phyloP scores from a whole-genome alignment of 2,113 vertebrate genomes.

The Argyrosomus japonicus region DNA sequence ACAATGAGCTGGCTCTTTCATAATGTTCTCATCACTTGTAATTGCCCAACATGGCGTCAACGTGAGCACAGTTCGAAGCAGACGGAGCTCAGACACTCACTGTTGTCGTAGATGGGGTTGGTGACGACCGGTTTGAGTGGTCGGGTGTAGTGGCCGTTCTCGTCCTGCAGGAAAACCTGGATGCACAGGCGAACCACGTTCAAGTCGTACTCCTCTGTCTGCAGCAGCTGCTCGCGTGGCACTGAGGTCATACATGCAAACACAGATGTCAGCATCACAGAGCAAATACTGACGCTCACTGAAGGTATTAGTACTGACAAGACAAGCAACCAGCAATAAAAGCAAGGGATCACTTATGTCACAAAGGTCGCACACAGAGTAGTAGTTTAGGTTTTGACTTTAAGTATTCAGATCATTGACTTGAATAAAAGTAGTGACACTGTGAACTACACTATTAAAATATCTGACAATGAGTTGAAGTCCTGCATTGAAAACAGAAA shows the following conservation, averaged over 20 bases:
- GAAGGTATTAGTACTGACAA: neutral
- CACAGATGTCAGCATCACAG: slow-evolving; percentile 6
- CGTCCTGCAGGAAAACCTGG: slow-evolving; percentile 93
- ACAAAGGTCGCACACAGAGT: no score
- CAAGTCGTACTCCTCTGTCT: slow-evolving; percentile 95
- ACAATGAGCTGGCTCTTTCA: neutral
- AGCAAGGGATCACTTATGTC: neutral
- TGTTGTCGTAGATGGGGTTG: slow-evolving; percentile 98
- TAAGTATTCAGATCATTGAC: neutral
- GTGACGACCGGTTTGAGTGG: slow-evolving; percentile 91
- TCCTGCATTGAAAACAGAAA: neutral
- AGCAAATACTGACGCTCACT: neutral
- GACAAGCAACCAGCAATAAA: neutral
- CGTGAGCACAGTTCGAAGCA: neutral
- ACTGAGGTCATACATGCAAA: slow-evolving; percentile 82
- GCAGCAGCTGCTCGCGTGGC: slow-evolving; percentile 91
- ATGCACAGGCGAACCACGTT: slow-evolving; percentile 98
- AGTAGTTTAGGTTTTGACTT: no score
- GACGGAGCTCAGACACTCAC: slow-evolving; percentile 84
- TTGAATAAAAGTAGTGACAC: neutral
- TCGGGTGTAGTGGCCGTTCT: slow-evolving; percentile 87
- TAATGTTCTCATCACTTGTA: neutral
- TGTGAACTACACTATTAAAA: neutral
- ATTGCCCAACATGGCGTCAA: neutral
- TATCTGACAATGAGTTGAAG: neutral